These are phyloP conservation scores for Drosophila melanosoma DNA, from an alignment of 2,888 invertebrate species.

Conservation along the genomic window DNA sequence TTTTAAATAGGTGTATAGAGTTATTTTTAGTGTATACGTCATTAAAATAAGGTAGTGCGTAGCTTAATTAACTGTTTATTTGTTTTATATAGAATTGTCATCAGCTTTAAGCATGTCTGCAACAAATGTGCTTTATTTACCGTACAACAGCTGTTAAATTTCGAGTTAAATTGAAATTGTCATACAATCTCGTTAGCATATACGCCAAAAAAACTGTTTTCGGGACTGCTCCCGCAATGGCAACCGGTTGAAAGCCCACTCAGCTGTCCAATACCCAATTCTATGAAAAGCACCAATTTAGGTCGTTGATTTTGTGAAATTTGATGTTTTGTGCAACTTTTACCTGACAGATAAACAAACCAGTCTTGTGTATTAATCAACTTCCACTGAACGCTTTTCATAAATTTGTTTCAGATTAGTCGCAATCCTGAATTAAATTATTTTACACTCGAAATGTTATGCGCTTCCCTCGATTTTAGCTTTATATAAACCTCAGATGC, in stretches of 20 bases:
- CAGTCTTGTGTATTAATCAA: slow-evolving; percentile 24
- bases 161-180: neutral
- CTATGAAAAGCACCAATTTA: slow-evolving; percentile 9
- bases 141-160: neutral
- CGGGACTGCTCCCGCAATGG: neutral
- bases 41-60: neutral
- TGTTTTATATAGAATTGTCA: neutral
- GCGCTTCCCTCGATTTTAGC: neutral
- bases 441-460: neutral
- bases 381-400: slow-evolving; percentile 2
- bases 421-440: neutral
- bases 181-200: neutral
- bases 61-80: neutral
- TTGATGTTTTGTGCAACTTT: slow-evolving; percentile 32
- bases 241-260: slow-evolving; percentile 20
- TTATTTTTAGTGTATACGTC: neutral
- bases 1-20: neutral
- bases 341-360: slow-evolving; percentile 14
- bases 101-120: neutral
- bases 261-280: neutral
- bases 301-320: slow-evolving; percentile 26
- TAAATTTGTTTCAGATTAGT: neutral
- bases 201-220: neutral
- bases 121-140: neutral
- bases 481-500: neutral